phyloP scores from a whole-genome alignment of 2,888 invertebrate genomes.

The Tipula confusa region DNA sequence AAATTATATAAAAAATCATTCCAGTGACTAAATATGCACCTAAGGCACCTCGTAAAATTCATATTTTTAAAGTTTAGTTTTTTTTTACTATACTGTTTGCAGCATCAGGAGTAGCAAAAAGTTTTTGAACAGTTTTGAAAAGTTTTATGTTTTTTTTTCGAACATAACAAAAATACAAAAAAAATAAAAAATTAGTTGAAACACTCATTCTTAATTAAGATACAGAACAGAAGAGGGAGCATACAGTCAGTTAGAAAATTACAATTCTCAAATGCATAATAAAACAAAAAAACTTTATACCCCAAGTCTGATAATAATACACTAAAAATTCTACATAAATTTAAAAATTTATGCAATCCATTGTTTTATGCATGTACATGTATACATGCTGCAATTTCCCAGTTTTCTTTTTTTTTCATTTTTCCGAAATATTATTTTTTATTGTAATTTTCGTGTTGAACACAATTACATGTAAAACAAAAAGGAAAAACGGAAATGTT shows the following conservation, averaged over 20 bases:
- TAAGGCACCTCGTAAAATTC: background rate
- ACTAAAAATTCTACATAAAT: background rate
- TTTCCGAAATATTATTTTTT: background rate
- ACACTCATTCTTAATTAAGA: conserved; percentile 25
- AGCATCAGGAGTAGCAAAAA: background rate
- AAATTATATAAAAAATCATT: background rate
- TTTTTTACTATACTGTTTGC: background rate
- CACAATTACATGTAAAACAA: background rate
- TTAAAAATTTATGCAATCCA: conserved; percentile 25
- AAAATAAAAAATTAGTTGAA: background rate
- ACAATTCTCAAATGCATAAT: background rate
- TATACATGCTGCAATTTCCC: background rate
- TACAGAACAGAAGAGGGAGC: background rate
- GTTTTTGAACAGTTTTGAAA: background rate
- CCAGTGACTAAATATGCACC: conserved; percentile 20
- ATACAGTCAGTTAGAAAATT: background rate
- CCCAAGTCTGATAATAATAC: background rate
- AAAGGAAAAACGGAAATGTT: background rate
- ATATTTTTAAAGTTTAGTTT: background rate
- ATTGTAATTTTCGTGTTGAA: conserved; percentile 3
- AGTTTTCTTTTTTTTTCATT: background rate
- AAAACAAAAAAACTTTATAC: background rate
- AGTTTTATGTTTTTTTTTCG: background rate
- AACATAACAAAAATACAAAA: background rate
- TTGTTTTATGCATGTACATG: background rate